Conservation (phyloP, 1,140 invertebrate species). For the Steinernema feltiae region DNA sequence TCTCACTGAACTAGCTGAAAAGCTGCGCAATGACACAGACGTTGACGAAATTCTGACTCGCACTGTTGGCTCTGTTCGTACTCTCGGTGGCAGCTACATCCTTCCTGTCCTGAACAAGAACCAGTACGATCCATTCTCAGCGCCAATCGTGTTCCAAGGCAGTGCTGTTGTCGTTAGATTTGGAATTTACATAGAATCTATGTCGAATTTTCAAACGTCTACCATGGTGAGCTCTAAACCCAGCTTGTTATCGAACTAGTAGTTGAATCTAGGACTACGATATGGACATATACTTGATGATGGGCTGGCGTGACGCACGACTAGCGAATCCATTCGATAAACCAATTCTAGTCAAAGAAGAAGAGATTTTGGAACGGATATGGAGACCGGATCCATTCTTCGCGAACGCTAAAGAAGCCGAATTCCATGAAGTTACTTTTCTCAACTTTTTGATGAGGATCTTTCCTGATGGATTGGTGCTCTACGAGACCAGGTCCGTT, state of each 20-base stretch:
- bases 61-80: conserved; percentile 47
- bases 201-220: conserved; percentile 58
- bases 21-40: conserved; percentile 55
- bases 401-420: conserved; percentile 67
- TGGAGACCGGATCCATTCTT: conserved; percentile 66
- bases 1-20: conserved; percentile 55
- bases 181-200: conserved; percentile 56
- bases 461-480: conserved; percentile 64
- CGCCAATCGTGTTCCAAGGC: conserved; percentile 56
- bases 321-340: conserved; percentile 55
- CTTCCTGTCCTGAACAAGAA: conserved; percentile 54
- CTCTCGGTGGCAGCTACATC: conserved; percentile 54
- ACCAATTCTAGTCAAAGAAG: conserved; percentile 54
- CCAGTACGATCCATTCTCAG: conserved; percentile 55
- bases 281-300: conserved; percentile 56
- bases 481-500: conserved; percentile 66
- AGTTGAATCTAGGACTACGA: conserved; percentile 49
- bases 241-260: not conserved
- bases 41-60: conserved; percentile 53
- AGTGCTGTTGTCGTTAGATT: conserved; percentile 53
- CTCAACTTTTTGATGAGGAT: conserved; percentile 68
- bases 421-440: conserved; percentile 67
- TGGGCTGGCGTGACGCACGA: conserved; percentile 54
- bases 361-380: conserved; percentile 36
- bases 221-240: conserved; percentile 43